These are phyloP conservation scores for Marisa cornuarietis DNA, from an alignment of 1,140 invertebrate genomes.

Conservation along the genomic window DNA sequence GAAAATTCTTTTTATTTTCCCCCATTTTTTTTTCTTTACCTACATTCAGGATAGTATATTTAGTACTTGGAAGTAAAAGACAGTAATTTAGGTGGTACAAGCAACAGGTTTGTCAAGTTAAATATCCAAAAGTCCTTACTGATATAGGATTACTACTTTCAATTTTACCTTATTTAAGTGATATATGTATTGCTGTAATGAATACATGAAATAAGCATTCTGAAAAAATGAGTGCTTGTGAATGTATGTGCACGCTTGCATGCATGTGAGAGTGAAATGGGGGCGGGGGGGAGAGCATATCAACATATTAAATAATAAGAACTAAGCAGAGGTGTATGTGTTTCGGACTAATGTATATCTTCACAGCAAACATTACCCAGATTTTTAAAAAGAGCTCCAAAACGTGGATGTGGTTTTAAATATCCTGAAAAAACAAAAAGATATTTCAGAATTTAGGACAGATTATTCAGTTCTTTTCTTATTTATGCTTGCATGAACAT, in stretches of 20 bases:
- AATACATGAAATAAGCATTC: background rate
- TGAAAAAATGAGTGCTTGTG: background rate
- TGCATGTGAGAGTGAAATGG: background rate
- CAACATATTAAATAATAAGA: background rate
- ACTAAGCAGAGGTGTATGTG: background rate
- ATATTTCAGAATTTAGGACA: background rate
- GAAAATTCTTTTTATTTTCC: background rate
- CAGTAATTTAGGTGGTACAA: background rate
- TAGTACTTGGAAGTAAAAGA: background rate
- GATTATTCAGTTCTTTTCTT: background rate
- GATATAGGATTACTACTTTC: background rate
- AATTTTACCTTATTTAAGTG: too few relatives aligned
- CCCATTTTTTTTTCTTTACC: too few relatives aligned
- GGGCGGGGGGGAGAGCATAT: too few relatives aligned
- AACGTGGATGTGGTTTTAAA: conserved; percentile 12
- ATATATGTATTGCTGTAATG: background rate
- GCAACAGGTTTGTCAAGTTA: background rate
- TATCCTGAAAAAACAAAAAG: conserved; percentile 1
- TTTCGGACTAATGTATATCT: background rate
- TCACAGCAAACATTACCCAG: background rate
- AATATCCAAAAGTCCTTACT: background rate
- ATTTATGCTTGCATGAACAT: background rate
- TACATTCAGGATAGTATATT: background rate
- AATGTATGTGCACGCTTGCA: background rate
- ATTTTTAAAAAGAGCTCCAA: background rate